Conservation (phyloP, 2,797 vertebrate genomes). For the Novumbra hubbsi region DNA sequence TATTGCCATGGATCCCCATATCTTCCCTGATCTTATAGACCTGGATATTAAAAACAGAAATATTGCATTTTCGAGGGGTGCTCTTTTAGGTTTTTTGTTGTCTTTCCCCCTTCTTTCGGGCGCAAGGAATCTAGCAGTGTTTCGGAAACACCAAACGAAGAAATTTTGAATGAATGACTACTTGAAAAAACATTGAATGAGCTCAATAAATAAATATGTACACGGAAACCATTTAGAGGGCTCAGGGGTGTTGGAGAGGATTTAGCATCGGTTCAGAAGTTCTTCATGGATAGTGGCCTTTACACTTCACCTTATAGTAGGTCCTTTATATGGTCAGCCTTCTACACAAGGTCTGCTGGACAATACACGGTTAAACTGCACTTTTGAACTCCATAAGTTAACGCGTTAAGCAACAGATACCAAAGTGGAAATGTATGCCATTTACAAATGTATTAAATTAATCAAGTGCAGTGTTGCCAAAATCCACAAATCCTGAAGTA, state of each 20-base stretch:
- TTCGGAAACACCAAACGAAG: slow-evolving; percentile 68
- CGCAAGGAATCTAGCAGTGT: slow-evolving; percentile 51
- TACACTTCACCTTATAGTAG: background rate
- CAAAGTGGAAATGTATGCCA: no score
- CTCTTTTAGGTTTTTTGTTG: slow-evolving; percentile 58
- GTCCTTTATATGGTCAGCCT: no score
- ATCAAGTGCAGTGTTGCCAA: no score
- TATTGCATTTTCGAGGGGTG: slow-evolving; percentile 79
- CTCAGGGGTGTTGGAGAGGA: background rate
- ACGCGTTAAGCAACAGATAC: no score
- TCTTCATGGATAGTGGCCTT: background rate
- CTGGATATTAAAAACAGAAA: slow-evolving; percentile 85
- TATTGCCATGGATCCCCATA: slow-evolving; percentile 81
- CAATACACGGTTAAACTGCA: no score
- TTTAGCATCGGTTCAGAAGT: slow-evolving; percentile 1
- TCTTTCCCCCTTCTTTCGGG: slow-evolving; percentile 68
- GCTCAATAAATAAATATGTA: slow-evolving; percentile 53
- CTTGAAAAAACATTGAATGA: slow-evolving; percentile 67
- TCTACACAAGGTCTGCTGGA: no score
- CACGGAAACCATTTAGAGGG: background rate
- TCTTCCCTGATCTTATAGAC: slow-evolving; percentile 85
- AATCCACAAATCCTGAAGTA: no score
- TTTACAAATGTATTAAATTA: no score
- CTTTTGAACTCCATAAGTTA: no score
- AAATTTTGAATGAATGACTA: slow-evolving; percentile 72